Evolutionary conservation across 2,113 vertebrate genomes (phyloP), one percentile per base, ranked within the genome.

Genomic region (Amphilophus citrinellus): DNA sequence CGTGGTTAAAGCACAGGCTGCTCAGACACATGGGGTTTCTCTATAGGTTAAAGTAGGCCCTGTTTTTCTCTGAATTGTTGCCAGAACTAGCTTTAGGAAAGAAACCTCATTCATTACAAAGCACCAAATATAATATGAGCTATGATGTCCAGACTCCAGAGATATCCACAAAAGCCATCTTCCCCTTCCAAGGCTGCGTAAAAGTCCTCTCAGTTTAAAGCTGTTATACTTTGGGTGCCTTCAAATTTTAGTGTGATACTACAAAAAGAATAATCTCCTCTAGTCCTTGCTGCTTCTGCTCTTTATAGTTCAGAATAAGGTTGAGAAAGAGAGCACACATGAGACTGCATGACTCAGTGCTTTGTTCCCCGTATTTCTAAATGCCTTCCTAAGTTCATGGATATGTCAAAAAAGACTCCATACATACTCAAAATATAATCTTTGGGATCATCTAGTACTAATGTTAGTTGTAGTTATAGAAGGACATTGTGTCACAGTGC

Each of bases 321-420:
- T 13, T 63, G 17, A 63, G 30, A 11, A 76, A 13, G 17, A 4
- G n/a, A 17, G 7, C 0, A 44, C 1, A 32, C 1, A 0, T 9
- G 63, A 77, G 7, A 59, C 14, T 58, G 35, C 77, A 76, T 83
- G 76, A 80, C 66, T 84, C 63, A 76, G 76, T 80, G 22, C 44
- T 61, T 24, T 18, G 37, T 22, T 71, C 8, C 20, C 24, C 37
- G 37, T 58, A 37, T 71, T 77, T 39, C 35, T 50, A 59, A 53
- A 75, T 9, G 37, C 59, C 17, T 14, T 66, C 20, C n/a, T 73
- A 37, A 57, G 27, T 71, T 9, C 2, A 66, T 53, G 71, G 32
- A 18, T 20, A 8, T 17, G 9, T 79, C 17, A 84, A 65, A 73
- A 47, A 27, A 39, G 53, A 53, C 39, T 56, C 10, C 20, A 22